Evolutionary conservation across 2,888 invertebrate genomes (phyloP), one percentile per base, ranked within the genome.

Genomic region (Aporophyla nigra): DNA sequence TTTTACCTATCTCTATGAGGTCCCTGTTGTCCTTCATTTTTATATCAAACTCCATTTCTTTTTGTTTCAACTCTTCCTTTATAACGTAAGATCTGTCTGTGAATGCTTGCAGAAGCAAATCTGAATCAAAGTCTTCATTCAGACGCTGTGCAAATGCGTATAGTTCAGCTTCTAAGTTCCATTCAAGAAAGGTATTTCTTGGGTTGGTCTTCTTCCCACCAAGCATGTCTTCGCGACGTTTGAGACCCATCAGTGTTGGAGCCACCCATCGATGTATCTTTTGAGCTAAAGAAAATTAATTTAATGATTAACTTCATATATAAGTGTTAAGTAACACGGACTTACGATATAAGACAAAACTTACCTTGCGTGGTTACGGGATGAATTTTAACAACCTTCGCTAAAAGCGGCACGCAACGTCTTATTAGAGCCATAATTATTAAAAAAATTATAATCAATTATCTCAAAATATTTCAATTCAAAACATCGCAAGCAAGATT

Each of bases 131-230:
- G 7, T 98, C 97, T 96, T 99, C 99, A 43, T 98, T 97, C 24
- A 99, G 95, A 46, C 99, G 97, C 90, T 98, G 98, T 16, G 98
- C 98, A 96, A 99, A 99, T 0, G 99, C 98, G 95, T 97, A 99
- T 5, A 99, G 83, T 95, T 99, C 99, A 0, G 98, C 97, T 87
- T 98, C 97, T 87, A 98, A 97, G 92, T 99, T 99, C 99, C 99
- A 99, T 90, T 98, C 98, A n/a, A 98, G 87, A 90, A 97, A 98
- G 14, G 97, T 96, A 46, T 97, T 98, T 82, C 98, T 87, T 84
- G 97, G 88, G 85, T 93, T 86, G 71, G 78, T 88, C 88, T 91
- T 95, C 89, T 98, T 97, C 12, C 97, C 97, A 0, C 97, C 98
- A 43, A 97, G 89, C 91, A 96, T 97, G 5, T 97, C 91, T 89